phyloP scores from a whole-genome alignment of 2,797 vertebrate genomes.

The Molossus alvarezi region DNA sequence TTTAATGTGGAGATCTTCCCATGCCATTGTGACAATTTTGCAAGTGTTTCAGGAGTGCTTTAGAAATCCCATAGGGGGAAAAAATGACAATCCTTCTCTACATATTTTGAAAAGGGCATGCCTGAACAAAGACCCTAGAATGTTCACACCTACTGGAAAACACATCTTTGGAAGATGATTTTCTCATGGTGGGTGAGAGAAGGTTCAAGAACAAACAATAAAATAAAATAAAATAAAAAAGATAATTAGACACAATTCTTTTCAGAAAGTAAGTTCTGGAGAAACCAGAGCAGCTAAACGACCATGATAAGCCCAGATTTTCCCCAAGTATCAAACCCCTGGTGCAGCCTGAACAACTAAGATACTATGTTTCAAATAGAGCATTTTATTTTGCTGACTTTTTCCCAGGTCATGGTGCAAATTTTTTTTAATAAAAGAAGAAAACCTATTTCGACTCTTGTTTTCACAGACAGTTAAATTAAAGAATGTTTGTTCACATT shows the following conservation, averaged over 20 bases:
- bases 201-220: constrained; percentile 55
- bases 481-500: constrained; percentile 49
- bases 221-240: background rate
- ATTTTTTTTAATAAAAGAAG: constrained; percentile 54
- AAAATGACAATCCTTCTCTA: constrained; percentile 42
- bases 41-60: constrained; percentile 52
- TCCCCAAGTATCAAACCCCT: constrained; percentile 47
- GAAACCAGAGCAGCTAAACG: constrained; percentile 62
- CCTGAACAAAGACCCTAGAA: constrained; percentile 62
- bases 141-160: constrained; percentile 23
- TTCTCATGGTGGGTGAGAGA: background rate
- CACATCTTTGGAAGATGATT: constrained; percentile 7
- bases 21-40: constrained; percentile 46
- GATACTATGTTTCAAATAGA: background rate
- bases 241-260: constrained; percentile 44
- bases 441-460: constrained; percentile 56
- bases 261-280: constrained; percentile 54
- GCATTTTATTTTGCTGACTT: constrained; percentile 49
- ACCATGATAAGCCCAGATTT: background rate
- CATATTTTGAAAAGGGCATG: constrained; percentile 59
- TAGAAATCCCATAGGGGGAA: constrained; percentile 34
- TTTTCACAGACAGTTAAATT: constrained; percentile 15
- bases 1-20: background rate
- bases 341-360: constrained; percentile 46
- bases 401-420: background rate